These are phyloP conservation scores for Paragorgia papillata DNA, from an alignment of 92 coral and sea anemone species.

Conservation along the genomic window DNA sequence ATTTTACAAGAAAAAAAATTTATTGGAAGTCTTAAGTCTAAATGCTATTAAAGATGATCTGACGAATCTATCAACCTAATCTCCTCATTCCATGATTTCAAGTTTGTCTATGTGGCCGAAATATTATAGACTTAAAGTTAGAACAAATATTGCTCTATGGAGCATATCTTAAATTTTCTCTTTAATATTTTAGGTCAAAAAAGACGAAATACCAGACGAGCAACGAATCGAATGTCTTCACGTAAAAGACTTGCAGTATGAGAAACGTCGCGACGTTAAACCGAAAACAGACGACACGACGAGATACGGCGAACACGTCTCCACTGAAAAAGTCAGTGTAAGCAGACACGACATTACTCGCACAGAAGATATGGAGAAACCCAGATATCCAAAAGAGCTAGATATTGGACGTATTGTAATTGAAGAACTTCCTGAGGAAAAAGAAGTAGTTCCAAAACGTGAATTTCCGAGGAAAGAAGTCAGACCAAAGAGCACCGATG, in stretches of 20 bases:
- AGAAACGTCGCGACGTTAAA: not conserved
- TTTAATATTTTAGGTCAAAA: not conserved
- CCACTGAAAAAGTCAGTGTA: not conserved
- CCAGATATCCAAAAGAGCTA: not conserved
- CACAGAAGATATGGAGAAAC: not conserved
- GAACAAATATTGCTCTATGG: not conserved
- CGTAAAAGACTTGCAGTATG: not conserved
- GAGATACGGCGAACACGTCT: not conserved
- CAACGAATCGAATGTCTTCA: not conserved
- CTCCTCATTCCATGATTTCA: not conserved
- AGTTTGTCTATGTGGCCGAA: not conserved
- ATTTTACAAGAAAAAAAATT: no score
- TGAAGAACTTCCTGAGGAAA: slow-evolving; percentile 41
- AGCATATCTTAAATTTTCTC: not conserved
- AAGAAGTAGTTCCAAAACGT: slow-evolving; percentile 12
- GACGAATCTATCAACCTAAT: not conserved
- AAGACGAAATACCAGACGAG: not conserved
- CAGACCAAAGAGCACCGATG: slow-evolving; percentile 23
- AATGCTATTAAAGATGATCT: not conserved
- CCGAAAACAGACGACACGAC: slow-evolving; percentile 19
- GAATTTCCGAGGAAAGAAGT: slow-evolving; percentile 6
- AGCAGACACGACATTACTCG: not conserved
- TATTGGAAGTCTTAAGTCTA: no score
- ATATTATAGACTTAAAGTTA: not conserved
- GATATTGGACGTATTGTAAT: slow-evolving; percentile 31